A percentile compares a stretch with the other conserved stretches of the same genome.
Conservation (phyloP, 1,140 invertebrate genomes). For the Agrypnia vestita region DNA sequence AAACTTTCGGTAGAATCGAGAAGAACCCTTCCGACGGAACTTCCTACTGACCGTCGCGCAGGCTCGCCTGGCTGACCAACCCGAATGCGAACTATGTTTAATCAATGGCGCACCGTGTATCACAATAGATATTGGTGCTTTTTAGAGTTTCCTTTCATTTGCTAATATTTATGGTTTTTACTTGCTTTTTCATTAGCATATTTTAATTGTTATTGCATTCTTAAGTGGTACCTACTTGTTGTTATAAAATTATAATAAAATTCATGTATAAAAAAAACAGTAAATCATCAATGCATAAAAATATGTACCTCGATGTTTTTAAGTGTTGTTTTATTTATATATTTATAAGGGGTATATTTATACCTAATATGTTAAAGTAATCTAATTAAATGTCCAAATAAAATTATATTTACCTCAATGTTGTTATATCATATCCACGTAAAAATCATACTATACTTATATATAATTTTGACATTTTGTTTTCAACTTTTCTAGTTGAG, state of each 20-base stretch:
- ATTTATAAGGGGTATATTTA: constrained; percentile 7
- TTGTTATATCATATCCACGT: constrained; percentile 30
- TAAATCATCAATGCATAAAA: constrained; percentile 13
- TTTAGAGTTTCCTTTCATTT: constrained; percentile 6
- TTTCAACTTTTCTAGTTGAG: neutral
- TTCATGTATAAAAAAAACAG: constrained; percentile 11
- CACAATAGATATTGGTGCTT: constrained; percentile 7
- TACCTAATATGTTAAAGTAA: constrained; percentile 4
- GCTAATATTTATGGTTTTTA: constrained; percentile 21
- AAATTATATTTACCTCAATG: constrained; percentile 34
- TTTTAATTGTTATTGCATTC: constrained; percentile 16
- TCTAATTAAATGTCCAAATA: constrained; percentile 41
- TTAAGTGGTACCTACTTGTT: neutral
- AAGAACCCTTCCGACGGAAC: neutral
- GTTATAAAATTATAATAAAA: constrained; percentile 7
- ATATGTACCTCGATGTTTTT: constrained; percentile 39
- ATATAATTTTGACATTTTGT: constrained; percentile 4
- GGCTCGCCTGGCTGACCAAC: neutral
- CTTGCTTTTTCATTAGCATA: constrained; percentile 8
- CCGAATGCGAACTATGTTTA: neutral
- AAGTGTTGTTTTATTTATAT: constrained; percentile 43
- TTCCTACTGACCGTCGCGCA: neutral
- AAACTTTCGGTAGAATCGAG: neutral
- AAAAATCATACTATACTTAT: neutral
- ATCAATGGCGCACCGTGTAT: neutral